These are phyloP conservation scores for Delia radicum DNA, from an alignment of 1,140 invertebrate species.

Conservation along the genomic window DNA sequence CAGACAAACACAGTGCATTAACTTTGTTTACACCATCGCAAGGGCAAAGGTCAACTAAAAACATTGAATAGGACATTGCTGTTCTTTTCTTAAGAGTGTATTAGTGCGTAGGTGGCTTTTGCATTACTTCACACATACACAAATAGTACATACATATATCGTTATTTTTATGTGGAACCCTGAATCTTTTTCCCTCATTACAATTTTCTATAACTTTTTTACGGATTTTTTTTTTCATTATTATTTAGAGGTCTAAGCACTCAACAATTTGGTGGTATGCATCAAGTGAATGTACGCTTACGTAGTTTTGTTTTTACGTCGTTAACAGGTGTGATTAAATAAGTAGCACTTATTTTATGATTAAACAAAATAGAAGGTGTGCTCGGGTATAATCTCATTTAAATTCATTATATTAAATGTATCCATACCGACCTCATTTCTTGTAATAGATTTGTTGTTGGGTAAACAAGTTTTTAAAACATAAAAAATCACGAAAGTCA, in stretches of 20 bases:
- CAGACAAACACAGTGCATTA: no score
- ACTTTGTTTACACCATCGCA: neutral
- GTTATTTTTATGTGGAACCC: neutral
- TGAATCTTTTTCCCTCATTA: neutral
- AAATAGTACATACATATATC: neutral
- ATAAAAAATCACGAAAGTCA: no score
- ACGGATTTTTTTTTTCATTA: neutral
- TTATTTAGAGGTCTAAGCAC: neutral
- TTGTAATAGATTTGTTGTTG: no score
- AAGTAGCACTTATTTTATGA: no score
- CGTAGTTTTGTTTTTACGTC: neutral
- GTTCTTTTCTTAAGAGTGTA: no score
- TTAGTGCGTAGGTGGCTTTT: no score
- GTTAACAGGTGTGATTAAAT: neutral
- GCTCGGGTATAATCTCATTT: no score
- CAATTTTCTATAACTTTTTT: neutral
- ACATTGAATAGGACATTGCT: conserved; percentile 15
- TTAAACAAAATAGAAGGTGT: no score
- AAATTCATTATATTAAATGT: no score
- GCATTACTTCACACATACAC: neutral
- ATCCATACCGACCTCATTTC: no score
- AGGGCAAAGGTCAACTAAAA: conserved; percentile 18
- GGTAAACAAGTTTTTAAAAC: no score
- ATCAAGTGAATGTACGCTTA: neutral
- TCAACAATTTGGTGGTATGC: neutral